Evolutionary conservation across 2,113 vertebrate species (phyloP).

Genomic region (Coptodon rendalli): DNA sequence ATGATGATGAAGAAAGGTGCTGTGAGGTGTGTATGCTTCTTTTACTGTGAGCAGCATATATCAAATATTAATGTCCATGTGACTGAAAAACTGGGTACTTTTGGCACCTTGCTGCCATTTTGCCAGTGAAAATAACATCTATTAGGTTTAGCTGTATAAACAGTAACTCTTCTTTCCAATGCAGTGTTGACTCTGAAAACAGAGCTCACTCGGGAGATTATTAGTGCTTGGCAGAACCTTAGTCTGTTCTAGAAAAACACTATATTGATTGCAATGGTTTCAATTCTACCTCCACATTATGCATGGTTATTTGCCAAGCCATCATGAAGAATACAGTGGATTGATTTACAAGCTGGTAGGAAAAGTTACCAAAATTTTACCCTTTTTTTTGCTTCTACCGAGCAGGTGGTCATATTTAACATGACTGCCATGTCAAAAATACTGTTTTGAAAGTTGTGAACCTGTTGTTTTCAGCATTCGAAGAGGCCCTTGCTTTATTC

Average conservation of each 20-base stretch:
- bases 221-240: slow-evolving; percentile 11
- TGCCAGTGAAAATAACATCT: background rate
- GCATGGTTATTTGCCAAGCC: slow-evolving; percentile 18
- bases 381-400: background rate
- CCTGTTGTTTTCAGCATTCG: background rate
- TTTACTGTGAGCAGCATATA: background rate
- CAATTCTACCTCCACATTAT: background rate
- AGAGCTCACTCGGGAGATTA: slow-evolving; percentile 8
- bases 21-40: background rate
- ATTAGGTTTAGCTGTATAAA: background rate
- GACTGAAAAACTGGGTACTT: background rate
- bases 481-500: background rate
- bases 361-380: background rate
- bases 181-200: slow-evolving; percentile 37
- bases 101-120: background rate
- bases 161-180: background rate
- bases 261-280: slow-evolving; percentile 16
- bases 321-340: background rate
- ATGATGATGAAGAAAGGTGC: background rate
- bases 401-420: slow-evolving; percentile 37
- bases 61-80: background rate
- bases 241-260: background rate
- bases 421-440: background rate
- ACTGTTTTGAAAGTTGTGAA: background rate
- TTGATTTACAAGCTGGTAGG: slow-evolving; percentile 34